Evolutionary conservation across 2,888 invertebrate species (phyloP).

Genomic region (Ornithoptera alexandrae): DNA sequence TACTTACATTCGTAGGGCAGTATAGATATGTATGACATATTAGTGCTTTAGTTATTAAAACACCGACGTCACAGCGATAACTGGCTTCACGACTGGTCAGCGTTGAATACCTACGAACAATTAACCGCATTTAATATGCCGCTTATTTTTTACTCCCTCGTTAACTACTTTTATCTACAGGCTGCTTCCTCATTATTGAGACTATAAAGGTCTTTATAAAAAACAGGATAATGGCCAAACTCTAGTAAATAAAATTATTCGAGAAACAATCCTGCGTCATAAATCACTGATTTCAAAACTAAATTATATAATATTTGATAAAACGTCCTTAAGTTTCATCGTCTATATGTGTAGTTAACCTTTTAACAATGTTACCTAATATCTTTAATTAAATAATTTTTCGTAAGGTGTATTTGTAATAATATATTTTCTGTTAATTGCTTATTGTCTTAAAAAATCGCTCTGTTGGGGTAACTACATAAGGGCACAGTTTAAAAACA

Average conservation of each 20-base stretch:
- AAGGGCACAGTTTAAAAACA: conserved; percentile 34
- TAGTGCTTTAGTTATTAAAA: conserved; percentile 13
- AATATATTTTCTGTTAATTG: not conserved
- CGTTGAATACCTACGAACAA: conserved; percentile 33
- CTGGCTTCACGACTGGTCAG: conserved; percentile 21
- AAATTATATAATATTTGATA: not conserved
- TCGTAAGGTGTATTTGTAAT: not conserved
- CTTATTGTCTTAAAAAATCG: not conserved
- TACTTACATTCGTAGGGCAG: not conserved
- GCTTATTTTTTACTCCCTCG: conserved; percentile 38
- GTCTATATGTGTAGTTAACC: too few relatives aligned
- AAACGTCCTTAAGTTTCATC: too few relatives aligned
- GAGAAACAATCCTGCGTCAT: not conserved
- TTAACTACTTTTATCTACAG: conserved; percentile 41
- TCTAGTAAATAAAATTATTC: not conserved
- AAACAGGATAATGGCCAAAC: conserved; percentile 6
- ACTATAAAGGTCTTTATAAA: not conserved
- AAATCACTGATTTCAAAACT: not conserved
- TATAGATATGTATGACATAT: conserved; percentile 4
- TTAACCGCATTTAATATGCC: conserved; percentile 37
- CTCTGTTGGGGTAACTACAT: conserved; percentile 8
- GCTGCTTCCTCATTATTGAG: conserved; percentile 38
- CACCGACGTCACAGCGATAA: conserved; percentile 20
- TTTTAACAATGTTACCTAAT: not conserved
- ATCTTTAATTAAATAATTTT: not conserved